Base-by-base conservation (phyloP, 1,140 invertebrate genomes). In the Saxidomus purpurata region DNA sequence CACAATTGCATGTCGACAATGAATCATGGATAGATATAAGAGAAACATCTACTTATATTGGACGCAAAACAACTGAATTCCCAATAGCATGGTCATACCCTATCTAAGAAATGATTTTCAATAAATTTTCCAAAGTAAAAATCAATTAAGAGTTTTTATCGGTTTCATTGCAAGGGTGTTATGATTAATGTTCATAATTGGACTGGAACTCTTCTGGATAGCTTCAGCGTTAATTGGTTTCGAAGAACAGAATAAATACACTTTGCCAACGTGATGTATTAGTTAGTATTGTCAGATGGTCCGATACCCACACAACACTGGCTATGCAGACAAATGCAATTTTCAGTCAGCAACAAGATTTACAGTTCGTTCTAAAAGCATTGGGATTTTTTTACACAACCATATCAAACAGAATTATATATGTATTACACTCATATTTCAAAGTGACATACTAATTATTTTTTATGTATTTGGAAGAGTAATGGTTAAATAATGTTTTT, bases 121-220 rank as follows among this genome's bases (percentile, higher is more conserved):
- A 67, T 67, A 67, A 55, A 55, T 55, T 67, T 67, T 67, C 61
- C 61, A 28, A n/a, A 4, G 67, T 38, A 71, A 71, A 36, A 71
- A 71, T 71, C 67, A 71, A 71, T 71, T 71, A 71, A 71, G 67
- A 28, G 25, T 19, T 38, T 71, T 71, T 36, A 67, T 67, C 61
- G 34, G 61, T 67, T 67, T 17, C 9, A 2, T 79, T 79, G 43
- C 55, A 43, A 38, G 25, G 19, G 17, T 36, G 49, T 55, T 52
- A 79, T 79, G 76, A 79, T 79, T 79, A 79, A 79, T 79, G 76
- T 79, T 31, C 49, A 52, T 79, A 49, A 79, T 79, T 79, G 40
- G n/a, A 52, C 47, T 3, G 25, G 13, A 6, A 31, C 25, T 55
- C 47, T 31, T 55, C 76, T 79, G 76, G 76, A 52, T 34, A 22